Conservation (phyloP, 2,113 vertebrate species). For the Gnathonemus echidnorhynchus region DNA sequence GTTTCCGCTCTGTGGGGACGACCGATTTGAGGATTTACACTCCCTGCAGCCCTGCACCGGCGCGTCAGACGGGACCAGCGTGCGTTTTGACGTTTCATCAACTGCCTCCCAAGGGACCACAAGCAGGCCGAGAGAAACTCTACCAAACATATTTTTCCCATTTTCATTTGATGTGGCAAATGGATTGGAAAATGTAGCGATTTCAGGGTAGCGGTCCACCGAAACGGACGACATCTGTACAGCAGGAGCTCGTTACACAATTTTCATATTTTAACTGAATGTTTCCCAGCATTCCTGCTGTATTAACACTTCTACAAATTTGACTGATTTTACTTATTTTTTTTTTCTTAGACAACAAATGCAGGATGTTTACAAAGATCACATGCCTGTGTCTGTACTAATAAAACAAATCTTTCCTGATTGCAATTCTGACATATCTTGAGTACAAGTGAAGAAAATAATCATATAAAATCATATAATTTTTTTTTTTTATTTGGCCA, state of each 20-base stretch:
- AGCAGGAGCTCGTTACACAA: background rate
- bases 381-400: background rate
- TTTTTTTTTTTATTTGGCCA: background rate
- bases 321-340: background rate
- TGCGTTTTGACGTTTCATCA: background rate
- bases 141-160: constrained; percentile 7
- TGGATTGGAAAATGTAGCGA: background rate
- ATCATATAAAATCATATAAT: background rate
- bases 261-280: constrained; percentile 6
- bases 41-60: background rate
- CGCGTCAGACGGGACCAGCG: background rate
- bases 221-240: background rate
- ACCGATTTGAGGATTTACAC: background rate
- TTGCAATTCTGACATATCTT: background rate
- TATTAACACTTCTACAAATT: background rate
- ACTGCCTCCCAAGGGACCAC: background rate
- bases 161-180: constrained; percentile 1
- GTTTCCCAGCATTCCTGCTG: background rate
- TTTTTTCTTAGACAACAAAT: background rate
- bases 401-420: background rate
- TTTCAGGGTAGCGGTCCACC: background rate
- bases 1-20: background rate
- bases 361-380: background rate
- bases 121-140: background rate
- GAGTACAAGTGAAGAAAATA: background rate